Evolutionary conservation across 1,140 invertebrate species (phyloP), one percentile per base, ranked within the genome.

Genomic region (Notospermus geniculatus): DNA sequence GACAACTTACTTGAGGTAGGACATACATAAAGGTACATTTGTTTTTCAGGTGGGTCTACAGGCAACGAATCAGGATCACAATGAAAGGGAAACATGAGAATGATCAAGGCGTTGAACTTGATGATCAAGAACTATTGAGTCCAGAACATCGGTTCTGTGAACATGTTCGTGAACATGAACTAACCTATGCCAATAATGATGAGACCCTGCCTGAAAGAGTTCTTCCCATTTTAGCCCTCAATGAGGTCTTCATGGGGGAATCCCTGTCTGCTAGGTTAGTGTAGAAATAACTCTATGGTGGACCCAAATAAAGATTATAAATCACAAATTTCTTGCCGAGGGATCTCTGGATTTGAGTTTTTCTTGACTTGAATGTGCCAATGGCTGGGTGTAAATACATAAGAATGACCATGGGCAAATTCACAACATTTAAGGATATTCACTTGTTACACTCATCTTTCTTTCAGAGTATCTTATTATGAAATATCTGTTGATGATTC

Each of bases 181-280:
- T 15, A 69, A 63, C 30, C 9, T 55, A 30, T 58, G 62, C 25
- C 59, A 28, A 29, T 60, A n/a, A 53, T 41, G n/a, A 58, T 64
- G 29, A 54, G 69, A 43, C 45, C 25, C 27, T 52, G 11, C 54
- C 60, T 36, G 22, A 69, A 1, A 60, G 83, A 57, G 74, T 83
- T 22, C 78, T 92, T 22, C 90, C 91, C n/a, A 87, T 88, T 70
- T 73, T 90, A 43, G 90, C 91, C 2, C 81, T 93, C 1, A 93
- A 93, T 81, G 91, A 93, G 82, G 93, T 98, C 1, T 99, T 97
- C 76, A 90, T 98, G 73, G 97, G 95, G 5, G 97, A 99, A 83
- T 89, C 88, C 59, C 85, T 97, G 39, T 96, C 95, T 11, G 93
- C 96, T 0, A 86, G 82, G 83, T 83, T 65, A 62, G 29, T 25